A percentile compares a stretch with the other conserved stretches of the same genome.
phyloP scores from a whole-genome alignment of 2,888 invertebrate genomes.

The Empis stercorea region DNA sequence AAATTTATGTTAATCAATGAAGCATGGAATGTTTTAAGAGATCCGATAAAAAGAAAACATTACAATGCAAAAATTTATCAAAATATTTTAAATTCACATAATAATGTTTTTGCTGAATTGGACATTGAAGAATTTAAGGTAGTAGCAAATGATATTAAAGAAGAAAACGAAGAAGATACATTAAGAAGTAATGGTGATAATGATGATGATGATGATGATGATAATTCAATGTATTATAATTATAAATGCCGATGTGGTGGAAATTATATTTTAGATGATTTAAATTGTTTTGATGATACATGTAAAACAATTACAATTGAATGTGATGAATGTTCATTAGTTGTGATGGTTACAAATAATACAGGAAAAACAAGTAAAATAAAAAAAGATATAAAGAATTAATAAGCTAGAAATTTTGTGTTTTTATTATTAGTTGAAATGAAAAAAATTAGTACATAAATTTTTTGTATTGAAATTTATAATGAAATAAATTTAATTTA shows the following conservation, averaged over 20 bases:
- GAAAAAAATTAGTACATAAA: too few species aligned
- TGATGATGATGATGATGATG: conserved; percentile 5
- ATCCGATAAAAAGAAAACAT: conserved; percentile 44
- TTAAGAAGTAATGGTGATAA: too few species aligned
- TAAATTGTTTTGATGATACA: conserved; percentile 9
- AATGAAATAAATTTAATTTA: too few species aligned
- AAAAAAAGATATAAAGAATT: too few species aligned
- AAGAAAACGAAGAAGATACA: conserved; percentile 4
- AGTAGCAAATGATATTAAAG: conserved; percentile 7
- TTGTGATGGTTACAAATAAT: conserved; percentile 16
- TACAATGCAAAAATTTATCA: conserved; percentile 52
- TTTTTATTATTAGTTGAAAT: too few species aligned
- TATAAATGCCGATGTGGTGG: conserved; percentile 63
- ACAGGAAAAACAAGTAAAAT: too few species aligned
- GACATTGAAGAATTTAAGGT: conserved; percentile 37
- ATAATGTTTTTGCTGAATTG: conserved; percentile 48
- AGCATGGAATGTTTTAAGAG: conserved; percentile 58
- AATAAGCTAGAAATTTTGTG: too few species aligned
- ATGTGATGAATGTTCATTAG: conserved; percentile 64
- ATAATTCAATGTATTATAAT: conserved; percentile 5
- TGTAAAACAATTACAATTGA: conserved; percentile 30
- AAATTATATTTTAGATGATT: conserved; percentile 30
- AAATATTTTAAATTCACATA: conserved; percentile 42
- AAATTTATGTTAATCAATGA: conserved; percentile 45
- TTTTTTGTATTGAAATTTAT: too few species aligned